phyloP scores from a whole-genome alignment of 2,888 invertebrate genomes.

The Dynastes grantii region DNA sequence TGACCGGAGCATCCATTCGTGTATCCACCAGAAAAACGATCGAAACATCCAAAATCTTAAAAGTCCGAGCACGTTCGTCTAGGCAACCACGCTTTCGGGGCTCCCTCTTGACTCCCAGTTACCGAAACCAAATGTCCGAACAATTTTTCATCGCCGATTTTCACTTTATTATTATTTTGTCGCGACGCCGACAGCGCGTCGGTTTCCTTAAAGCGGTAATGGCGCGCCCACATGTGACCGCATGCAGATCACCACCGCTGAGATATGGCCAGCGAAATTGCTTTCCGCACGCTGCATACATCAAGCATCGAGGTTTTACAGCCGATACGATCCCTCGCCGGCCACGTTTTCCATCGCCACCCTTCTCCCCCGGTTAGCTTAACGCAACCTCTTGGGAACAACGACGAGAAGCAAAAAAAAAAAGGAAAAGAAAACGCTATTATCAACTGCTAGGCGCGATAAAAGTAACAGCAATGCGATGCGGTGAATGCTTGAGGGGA shows the following conservation, averaged over 20 bases:
- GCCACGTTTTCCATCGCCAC: constrained; percentile 18
- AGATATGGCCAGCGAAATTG: constrained; percentile 64
- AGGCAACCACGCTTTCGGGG: constrained; percentile 53
- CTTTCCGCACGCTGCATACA: constrained; percentile 55
- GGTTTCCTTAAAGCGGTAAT: constrained; percentile 62
- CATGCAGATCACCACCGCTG: constrained; percentile 67
- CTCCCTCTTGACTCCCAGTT: constrained; percentile 63
- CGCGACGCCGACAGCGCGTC: constrained; percentile 58
- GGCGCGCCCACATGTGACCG: constrained; percentile 68
- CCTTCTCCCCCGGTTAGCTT: constrained; percentile 30
- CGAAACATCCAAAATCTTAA: constrained; percentile 18
- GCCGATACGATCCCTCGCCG: constrained; percentile 26
- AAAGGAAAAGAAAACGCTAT: neutral
- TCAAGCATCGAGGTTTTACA: constrained; percentile 50
- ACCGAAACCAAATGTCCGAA: constrained; percentile 69
- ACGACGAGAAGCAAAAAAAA: constrained; percentile 15
- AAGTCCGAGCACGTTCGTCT: constrained; percentile 63
- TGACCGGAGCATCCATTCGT: neutral
- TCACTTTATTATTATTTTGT: constrained; percentile 70
- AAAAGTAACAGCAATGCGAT: no score
- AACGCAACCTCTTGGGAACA: constrained; percentile 15
- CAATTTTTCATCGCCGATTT: constrained; percentile 71
- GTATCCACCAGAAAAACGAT: neutral
- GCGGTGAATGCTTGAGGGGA: no score
- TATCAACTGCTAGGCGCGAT: neutral